These are phyloP conservation scores for Scaptomyza pallida DNA, from an alignment of 1,140 invertebrate species.

Conservation along the genomic window DNA sequence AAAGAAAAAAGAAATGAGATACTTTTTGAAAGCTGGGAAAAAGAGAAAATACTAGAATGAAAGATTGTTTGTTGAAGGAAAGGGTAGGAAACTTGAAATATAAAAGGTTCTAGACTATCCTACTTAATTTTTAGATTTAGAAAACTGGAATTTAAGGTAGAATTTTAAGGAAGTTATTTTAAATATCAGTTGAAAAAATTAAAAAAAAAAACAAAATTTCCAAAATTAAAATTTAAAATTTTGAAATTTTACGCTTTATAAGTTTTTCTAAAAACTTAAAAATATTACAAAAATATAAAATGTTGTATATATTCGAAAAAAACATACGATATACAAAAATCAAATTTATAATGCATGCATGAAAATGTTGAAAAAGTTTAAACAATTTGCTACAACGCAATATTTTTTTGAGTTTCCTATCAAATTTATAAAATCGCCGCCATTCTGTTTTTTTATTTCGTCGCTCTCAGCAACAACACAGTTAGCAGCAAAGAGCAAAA, in stretches of 20 bases:
- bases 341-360: constrained; percentile 29
- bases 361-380: constrained; percentile 62
- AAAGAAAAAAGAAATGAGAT: not conserved
- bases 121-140: not conserved
- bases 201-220: too few relatives aligned
- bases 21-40: not conserved
- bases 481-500: constrained; percentile 25
- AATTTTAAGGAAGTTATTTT: not conserved
- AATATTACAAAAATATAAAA: too few relatives aligned
- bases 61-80: too few relatives aligned
- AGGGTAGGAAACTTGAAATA: too few relatives aligned
- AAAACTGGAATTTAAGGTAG: not conserved
- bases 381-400: constrained; percentile 79
- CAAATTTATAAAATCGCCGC: constrained; percentile 69
- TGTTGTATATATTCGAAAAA: constrained; percentile 48
- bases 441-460: constrained; percentile 75
- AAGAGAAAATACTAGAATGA: too few relatives aligned
- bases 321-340: constrained; percentile 12
- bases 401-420: constrained; percentile 78
- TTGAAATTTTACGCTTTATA: constrained; percentile 14
- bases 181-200: too few relatives aligned
- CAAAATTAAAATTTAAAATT: too few relatives aligned
- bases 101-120: too few relatives aligned
- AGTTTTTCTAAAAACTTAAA: constrained; percentile 35
- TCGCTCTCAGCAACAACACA: constrained; percentile 31